These are phyloP conservation scores for Ditula angustiorana DNA, from an alignment of 2,888 invertebrate genomes.

Conservation along the genomic window DNA sequence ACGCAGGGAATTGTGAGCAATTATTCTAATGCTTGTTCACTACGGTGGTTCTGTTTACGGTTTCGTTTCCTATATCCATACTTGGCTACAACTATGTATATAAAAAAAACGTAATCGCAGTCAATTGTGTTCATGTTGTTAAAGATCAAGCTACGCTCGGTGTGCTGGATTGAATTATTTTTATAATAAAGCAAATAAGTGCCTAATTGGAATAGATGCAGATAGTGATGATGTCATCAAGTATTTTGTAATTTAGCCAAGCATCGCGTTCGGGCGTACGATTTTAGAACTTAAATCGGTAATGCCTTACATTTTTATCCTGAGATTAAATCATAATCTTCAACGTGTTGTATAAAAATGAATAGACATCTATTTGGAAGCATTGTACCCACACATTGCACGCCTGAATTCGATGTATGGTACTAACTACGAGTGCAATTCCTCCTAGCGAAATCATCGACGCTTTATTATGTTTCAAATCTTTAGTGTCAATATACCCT, in stretches of 20 bases:
- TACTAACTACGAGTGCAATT: slow-evolving; percentile 26
- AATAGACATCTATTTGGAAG: no score
- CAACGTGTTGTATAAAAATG: no score
- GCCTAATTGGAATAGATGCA: slow-evolving; percentile 32
- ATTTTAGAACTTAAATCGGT: neutral
- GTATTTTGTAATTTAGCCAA: neutral
- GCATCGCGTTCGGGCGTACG: neutral
- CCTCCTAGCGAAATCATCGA: slow-evolving; percentile 24
- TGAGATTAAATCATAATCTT: neutral
- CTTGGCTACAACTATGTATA: slow-evolving; percentile 24
- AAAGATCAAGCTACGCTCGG: slow-evolving; percentile 28
- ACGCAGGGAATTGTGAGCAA: slow-evolving; percentile 6
- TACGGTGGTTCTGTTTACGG: slow-evolving; percentile 1
- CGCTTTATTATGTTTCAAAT: slow-evolving; percentile 14
- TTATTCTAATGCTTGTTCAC: neutral
- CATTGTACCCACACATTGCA: neutral
- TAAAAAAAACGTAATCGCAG: slow-evolving; percentile 28
- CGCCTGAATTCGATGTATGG: neutral
- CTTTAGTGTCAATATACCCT: slow-evolving; percentile 21
- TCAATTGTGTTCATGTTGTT: slow-evolving; percentile 34
- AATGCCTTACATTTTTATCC: neutral
- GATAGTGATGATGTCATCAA: slow-evolving; percentile 11
- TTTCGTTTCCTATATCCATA: slow-evolving; percentile 1
- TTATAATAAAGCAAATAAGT: slow-evolving; percentile 36
- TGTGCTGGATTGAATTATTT: slow-evolving; percentile 22